These are phyloP conservation scores for Vulpes lagopus DNA, from an alignment of 2,113 vertebrate genomes.

Conservation along the genomic window DNA sequence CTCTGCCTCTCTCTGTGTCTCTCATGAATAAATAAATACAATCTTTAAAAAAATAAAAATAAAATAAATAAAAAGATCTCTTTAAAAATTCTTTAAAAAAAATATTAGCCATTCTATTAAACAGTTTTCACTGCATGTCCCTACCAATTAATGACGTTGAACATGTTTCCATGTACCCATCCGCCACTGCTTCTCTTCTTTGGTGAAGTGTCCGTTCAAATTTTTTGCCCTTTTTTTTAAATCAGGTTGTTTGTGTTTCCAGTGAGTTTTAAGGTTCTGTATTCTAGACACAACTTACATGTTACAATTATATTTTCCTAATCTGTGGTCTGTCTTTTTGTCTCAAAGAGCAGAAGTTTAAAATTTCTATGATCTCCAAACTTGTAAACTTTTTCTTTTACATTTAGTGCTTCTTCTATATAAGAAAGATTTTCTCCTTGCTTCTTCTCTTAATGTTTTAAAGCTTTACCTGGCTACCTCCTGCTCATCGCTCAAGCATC, in stretches of 20 bases:
- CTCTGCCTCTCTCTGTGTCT: no score
- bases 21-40: no score
- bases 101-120: accelerated
- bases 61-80: no score
- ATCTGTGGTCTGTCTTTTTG: background rate
- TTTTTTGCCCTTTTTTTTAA: background rate
- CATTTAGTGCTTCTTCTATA: background rate
- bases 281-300: background rate
- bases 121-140: accelerated
- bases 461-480: background rate
- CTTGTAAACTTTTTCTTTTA: background rate
- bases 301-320: accelerated
- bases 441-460: background rate
- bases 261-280: background rate
- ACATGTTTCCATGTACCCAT: accelerated
- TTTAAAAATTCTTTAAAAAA: background rate
- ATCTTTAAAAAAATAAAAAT: no score
- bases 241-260: background rate
- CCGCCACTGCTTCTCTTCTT: background rate
- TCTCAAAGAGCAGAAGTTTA: background rate
- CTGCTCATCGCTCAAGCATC: background rate
- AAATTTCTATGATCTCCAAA: background rate
- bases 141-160: accelerated
- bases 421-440: background rate
- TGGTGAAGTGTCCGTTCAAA: background rate